A percentile compares a stretch with the other conserved stretches of the same genome.
Evolutionary conservation across 2,113 vertebrate genomes (phyloP).

Genomic region (Pogonocichla stellata): DNA sequence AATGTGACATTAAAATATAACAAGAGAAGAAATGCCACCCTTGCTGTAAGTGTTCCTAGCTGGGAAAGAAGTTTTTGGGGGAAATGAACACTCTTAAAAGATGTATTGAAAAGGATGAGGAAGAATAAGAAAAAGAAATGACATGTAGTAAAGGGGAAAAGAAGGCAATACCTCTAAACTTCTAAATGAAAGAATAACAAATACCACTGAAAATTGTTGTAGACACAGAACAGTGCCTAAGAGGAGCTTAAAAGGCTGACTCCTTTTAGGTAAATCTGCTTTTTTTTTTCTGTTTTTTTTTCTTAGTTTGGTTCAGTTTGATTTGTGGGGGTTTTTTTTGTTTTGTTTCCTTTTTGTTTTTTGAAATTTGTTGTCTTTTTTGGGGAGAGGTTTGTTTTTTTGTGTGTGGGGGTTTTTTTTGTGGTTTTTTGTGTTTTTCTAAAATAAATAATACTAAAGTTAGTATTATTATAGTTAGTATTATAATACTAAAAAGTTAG

Average conservation of each 20-base stretch:
- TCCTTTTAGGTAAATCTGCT: not conserved
- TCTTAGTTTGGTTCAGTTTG: not conserved
- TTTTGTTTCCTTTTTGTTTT: not conserved
- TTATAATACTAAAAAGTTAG: not conserved
- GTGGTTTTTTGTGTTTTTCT: too few species aligned
- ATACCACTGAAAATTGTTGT: not conserved
- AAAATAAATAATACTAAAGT: not conserved
- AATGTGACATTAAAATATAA: not conserved
- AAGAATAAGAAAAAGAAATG: not conserved
- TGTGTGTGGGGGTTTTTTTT: not conserved
- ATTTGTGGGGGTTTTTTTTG: not conserved
- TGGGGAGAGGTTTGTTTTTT: not conserved
- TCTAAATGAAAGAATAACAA: not conserved
- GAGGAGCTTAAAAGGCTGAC: not conserved
- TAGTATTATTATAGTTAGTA: too few species aligned
- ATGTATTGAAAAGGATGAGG: not conserved
- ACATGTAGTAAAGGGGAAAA: accelerated
- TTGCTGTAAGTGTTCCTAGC: not conserved
- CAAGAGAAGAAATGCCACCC: not conserved
- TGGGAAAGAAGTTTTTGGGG: not conserved
- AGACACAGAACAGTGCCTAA: not conserved
- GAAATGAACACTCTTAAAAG: not conserved
- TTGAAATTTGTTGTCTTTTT: not conserved
- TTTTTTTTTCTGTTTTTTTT: not conserved
- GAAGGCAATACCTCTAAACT: not conserved